Evolutionary conservation across 2,888 invertebrate genomes (phyloP), one percentile per base, ranked within the genome.

Genomic region (Ochropleura plecta): DNA sequence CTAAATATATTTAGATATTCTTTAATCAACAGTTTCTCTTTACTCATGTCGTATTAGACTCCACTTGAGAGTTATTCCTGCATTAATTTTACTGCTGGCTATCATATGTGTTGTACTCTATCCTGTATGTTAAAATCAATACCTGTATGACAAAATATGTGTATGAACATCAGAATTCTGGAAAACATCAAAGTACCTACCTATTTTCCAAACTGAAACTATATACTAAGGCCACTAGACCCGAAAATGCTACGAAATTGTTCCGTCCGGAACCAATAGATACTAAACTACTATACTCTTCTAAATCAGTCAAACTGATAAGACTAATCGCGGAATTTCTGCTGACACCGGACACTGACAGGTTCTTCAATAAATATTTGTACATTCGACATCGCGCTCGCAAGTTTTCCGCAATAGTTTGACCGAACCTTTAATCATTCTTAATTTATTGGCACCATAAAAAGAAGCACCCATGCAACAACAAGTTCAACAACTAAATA

Each of bases 361-460:
- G 12, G 18, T 51, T 51, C 18, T 55, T 57, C 55, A 20, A 55
- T 18, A 51, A 51, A 18, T 53, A 57, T 57, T 40, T 40, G 8
- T 40, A 16, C 4, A 8, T 40, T 16, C 30, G 2, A 14, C 10
- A 62, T 3, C 1, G 18, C 18, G 4, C 7, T 44, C n/a, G n/a
- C 44, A 62, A 62, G n/a, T 44, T n/a, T 0, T 18, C 60, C 18
- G 4, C 12, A n/a, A 2, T 3, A n/a, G n/a, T 62, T n/a, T 44
- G 14, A 20, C n/a, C 14, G 4, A 8, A 62, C 44, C n/a, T 62
- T 20, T 55, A 57, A 71, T 63, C 10, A 30, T 71, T 78, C 10
- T 46, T 78, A 71, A 78, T 57, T 64, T 78, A 71, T 71, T 40
- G 5, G 0, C 20, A 20, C 49, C 48, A 49, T 20, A 77, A 76